Evolutionary conservation across 1,140 invertebrate species (phyloP).

Genomic region (Dryas iulia): DNA sequence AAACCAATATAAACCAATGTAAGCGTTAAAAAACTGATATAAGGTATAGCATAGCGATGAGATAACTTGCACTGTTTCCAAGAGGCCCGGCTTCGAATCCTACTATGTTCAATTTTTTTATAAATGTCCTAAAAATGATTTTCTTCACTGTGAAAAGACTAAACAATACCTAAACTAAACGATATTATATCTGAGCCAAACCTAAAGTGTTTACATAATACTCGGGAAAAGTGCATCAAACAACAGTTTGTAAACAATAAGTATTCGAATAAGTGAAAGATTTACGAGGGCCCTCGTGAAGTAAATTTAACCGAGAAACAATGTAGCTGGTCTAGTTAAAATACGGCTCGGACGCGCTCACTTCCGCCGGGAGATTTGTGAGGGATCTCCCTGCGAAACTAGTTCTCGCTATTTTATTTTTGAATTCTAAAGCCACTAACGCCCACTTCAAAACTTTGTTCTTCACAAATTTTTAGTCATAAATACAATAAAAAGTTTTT

Average conservation of each 20-base stretch:
- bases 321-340: constrained; percentile 1
- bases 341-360: not conserved
- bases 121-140: too few relatives aligned
- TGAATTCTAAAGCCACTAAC: not conserved
- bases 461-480: not conserved
- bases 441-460: not conserved
- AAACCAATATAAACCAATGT: too few relatives aligned
- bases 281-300: not conserved
- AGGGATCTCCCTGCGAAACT: constrained; percentile 1
- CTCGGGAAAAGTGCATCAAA: not conserved
- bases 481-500: too few relatives aligned
- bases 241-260: not conserved
- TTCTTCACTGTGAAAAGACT: too few relatives aligned
- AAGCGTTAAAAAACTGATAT: too few relatives aligned
- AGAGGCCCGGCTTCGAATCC: too few relatives aligned
- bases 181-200: too few relatives aligned
- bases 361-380: not conserved
- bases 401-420: not conserved
- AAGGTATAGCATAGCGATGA: too few relatives aligned
- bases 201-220: not conserved
- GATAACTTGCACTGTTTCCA: too few relatives aligned
- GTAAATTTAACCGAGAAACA: constrained; percentile 3
- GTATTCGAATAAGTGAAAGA: not conserved
- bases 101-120: too few relatives aligned
- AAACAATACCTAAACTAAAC: too few relatives aligned